Conservation (phyloP, 2,888 invertebrate species). For the Notodonta dromedarius region DNA sequence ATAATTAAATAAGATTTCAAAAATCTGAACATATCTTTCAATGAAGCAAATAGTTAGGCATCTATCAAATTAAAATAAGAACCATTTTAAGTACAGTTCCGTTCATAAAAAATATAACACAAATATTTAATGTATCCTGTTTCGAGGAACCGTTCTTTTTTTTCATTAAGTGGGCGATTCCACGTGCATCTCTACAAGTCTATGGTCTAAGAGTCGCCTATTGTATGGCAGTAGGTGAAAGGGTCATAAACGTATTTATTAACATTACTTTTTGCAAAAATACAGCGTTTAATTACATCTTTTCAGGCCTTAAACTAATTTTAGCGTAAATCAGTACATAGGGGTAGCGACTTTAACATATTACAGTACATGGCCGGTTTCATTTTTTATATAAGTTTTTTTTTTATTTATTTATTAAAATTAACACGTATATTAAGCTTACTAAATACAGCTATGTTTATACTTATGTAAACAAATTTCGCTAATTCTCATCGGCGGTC, state of each 20-base stretch:
- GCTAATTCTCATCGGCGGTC: constrained; percentile 19
- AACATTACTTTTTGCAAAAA: constrained; percentile 69
- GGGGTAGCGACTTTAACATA: constrained; percentile 51
- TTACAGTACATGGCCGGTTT: constrained; percentile 77
- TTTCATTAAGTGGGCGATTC: background rate
- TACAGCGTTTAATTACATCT: constrained; percentile 58
- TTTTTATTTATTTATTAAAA: constrained; percentile 49
- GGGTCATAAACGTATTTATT: constrained; percentile 37
- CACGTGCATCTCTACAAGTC: background rate
- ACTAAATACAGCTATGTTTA: constrained; percentile 71
- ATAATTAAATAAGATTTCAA: no score
- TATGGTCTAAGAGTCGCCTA: background rate
- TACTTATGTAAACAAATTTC: constrained; percentile 55
- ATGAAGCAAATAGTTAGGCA: no score
- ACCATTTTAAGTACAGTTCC: no score
- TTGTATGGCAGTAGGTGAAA: constrained; percentile 43
- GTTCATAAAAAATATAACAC: no score
- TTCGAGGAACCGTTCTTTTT: background rate
- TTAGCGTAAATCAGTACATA: constrained; percentile 64
- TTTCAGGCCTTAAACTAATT: constrained; percentile 58
- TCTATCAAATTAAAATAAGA: no score
- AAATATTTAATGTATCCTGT: background rate
- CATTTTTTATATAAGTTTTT: constrained; percentile 55
- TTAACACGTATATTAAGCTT: constrained; percentile 51
- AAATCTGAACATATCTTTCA: no score